Evolutionary conservation across 2,888 invertebrate genomes (phyloP), one percentile per base, ranked within the genome.

Genomic region (Branchellion lobata): DNA sequence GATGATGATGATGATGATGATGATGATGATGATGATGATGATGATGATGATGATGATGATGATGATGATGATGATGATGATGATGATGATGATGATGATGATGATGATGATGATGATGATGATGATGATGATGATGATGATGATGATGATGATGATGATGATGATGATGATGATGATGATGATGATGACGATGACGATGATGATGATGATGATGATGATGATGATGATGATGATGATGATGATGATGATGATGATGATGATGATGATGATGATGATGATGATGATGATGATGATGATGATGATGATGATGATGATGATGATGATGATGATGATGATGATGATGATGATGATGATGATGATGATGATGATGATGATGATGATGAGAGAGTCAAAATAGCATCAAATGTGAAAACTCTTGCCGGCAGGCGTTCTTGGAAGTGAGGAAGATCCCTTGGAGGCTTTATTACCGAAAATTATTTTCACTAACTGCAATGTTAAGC

Each of bases 41-140:
- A 40, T 40, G 40, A 40, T 40, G 40, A 14, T 40, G 40, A 40
- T 40, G 40, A 40, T 40, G 40, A 40, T 40, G 40, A 40, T 40
- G 40, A 14, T 33, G 40, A 40, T 51, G 53, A 53, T 57, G 34
- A 72, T 53, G 53, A 71, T 47, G 71, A 69, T 71, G 53, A 61
- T 61, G 74, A 61, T 74, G 79, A 36, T 79, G 74, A 34, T 79
- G 75, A 75, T 75, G 75, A 75, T 79, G 65, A 75, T 75, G 51
- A 75, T 75, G 75, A 79, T 36, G 75, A 79, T 57, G 75, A 75
- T 36, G 75, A 75, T 79, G 65, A 75, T 61, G 74, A 57, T 79
- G 73, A 79, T 79, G 34, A 74, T 79, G 73, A 74, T 74, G 40
- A 40, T 40, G 14, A 40, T 40, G 40, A 40, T 40, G 40, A 40